A percentile compares a stretch with the other conserved stretches of the same genome.
phyloP scores from a whole-genome alignment of 2,797 vertebrate species.

The Hypotaenidia philippensis region DNA sequence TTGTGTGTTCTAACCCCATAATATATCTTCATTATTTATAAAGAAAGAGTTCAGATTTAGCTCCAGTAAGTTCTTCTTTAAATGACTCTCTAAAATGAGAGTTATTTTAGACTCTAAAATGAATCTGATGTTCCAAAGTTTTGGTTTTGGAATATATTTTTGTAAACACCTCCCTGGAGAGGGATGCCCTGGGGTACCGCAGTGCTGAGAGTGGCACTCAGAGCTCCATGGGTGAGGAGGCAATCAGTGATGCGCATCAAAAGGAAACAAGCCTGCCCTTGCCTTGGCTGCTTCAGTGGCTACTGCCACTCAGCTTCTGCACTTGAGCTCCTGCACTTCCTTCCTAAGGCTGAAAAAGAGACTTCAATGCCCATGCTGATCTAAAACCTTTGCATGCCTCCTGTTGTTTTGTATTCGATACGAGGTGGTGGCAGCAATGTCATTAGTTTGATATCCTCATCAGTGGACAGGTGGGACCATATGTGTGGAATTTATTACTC shows the following conservation, averaged over 20 bases:
- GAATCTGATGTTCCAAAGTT: neutral
- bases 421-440: neutral
- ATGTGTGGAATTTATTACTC: neutral
- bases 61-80: neutral
- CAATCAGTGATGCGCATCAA: neutral
- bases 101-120: too few species aligned
- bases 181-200: neutral
- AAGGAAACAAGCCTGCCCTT: neutral
- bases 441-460: neutral
- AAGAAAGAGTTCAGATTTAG: neutral
- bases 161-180: fast-evolving
- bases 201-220: neutral
- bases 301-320: too few species aligned
- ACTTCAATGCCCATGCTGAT: neutral
- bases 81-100: neutral
- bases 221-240: neutral
- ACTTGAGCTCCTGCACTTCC: neutral
- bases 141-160: neutral
- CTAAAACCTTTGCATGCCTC: neutral
- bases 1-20: neutral
- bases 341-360: neutral
- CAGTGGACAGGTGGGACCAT: neutral
- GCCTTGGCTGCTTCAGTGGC: neutral
- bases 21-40: neutral
- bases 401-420: neutral